Base-by-base conservation (phyloP, 2,797 vertebrate species). In the Sandelia bainsii region DNA sequence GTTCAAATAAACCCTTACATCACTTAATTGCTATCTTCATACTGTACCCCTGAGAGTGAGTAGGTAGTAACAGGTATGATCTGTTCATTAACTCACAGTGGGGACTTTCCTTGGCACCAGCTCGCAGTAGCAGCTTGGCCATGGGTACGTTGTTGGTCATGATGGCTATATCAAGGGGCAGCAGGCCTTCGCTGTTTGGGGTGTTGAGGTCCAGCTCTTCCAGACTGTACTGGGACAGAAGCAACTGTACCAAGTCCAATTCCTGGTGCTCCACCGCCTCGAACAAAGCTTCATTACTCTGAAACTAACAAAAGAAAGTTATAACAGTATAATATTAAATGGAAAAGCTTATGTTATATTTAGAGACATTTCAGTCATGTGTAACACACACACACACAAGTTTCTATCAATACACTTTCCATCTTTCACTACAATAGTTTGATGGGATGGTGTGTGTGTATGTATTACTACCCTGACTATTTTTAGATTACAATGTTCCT, bases 91-190 rank as follows among this genome's bases (percentile, higher is more conserved):
- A 95, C 96, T 97, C 91, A 98, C 97, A 98, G 89, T 98, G 96
- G 0, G 97, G 96, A 71, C 97, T 98, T 87, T 98, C 97, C 86
- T 96, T 97, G 3, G 96, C 96, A 29, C 96, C 96, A 0, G 96
- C 94, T 57, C 93, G 92, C 71, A 98, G 93, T 58, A 98, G 88
- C 50, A 96, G 93, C 87, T 94, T 96, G 66, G 96, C 96, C 25
- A 98, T 96, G 58, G 96, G 97, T 17, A 95, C 91, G 0, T 98
- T 97, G 93, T 98, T 98, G 87, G 97, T 98, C 96, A 98, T 97
- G 90, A 98, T 95, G 62, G 96, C 96, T 0, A 98, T 95, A 77
- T 98, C 97, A 25, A 98, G 93, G 0, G 97, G 97, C 53, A 97
- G 91, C n/a, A 98, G 95, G 17, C 97, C 97, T 77, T 97, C 96